Conservation (phyloP, 1,140 invertebrate genomes). For the Achatina immaculata region DNA sequence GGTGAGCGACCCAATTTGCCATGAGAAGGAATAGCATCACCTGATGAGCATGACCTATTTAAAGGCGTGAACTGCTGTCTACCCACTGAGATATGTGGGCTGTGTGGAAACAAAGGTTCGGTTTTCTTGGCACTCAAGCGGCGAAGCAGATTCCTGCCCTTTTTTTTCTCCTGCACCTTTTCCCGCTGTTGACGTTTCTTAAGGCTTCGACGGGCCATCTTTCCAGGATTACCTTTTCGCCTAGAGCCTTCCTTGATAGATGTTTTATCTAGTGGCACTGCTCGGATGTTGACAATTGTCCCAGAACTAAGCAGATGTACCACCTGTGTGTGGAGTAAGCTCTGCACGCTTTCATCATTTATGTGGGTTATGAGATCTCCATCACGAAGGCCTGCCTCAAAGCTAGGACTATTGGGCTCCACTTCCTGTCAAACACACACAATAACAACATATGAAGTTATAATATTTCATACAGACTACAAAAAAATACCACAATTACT, state of each 20-base stretch:
- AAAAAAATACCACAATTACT: too few species aligned
- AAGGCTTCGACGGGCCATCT: constrained; percentile 78
- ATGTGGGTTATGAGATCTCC: constrained; percentile 97
- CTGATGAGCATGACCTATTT: constrained; percentile 65
- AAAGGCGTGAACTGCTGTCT: constrained; percentile 77
- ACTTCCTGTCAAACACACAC: constrained; percentile 80
- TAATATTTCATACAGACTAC: too few species aligned
- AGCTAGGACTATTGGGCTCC: constrained; percentile 92
- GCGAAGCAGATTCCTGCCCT: constrained; percentile 89
- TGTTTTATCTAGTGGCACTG: constrained; percentile 93
- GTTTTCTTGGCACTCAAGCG: constrained; percentile 86
- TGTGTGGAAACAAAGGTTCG: constrained; percentile 76
- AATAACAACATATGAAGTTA: too few species aligned
- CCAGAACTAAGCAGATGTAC: constrained; percentile 88
- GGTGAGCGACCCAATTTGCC: constrained; percentile 73
- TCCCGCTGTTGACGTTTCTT: constrained; percentile 64
- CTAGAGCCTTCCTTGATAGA: constrained; percentile 88
- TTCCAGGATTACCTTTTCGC: constrained; percentile 79
- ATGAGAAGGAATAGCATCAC: constrained; percentile 58
- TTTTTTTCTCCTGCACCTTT: constrained; percentile 80
- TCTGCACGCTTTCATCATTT: constrained; percentile 94
- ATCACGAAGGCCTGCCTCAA: constrained; percentile 92
- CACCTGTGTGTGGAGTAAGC: constrained; percentile 90
- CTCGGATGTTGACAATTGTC: constrained; percentile 89
- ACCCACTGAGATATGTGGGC: constrained; percentile 44